These are phyloP conservation scores for Choloepus didactylus DNA, from an alignment of 2,797 vertebrate genomes.

Conservation along the genomic window DNA sequence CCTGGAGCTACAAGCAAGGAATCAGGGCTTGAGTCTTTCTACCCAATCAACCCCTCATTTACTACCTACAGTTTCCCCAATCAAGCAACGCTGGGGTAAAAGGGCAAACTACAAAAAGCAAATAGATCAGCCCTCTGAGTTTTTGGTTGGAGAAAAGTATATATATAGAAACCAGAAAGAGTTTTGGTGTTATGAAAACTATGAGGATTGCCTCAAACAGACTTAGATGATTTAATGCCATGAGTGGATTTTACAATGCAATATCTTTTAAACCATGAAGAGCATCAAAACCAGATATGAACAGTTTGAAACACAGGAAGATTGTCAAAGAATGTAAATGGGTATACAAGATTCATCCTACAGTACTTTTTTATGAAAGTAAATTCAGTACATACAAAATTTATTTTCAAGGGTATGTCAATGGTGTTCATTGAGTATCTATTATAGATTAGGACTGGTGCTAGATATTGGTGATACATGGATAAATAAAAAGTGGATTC, in stretches of 20 bases:
- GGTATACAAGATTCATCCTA: background rate
- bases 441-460: background rate
- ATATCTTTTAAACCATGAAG: background rate
- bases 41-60: slow-evolving; percentile 44
- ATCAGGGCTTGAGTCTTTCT: slow-evolving; percentile 41
- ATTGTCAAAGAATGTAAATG: slow-evolving; percentile 29
- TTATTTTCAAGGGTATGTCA: background rate
- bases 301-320: slow-evolving; percentile 44
- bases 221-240: slow-evolving; percentile 30
- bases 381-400: background rate
- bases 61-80: background rate
- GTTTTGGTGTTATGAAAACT: background rate
- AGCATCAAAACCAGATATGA: slow-evolving; percentile 47
- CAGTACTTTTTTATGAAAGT: background rate
- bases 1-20: slow-evolving; percentile 58
- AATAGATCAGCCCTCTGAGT: slow-evolving; percentile 43
- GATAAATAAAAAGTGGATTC: background rate
- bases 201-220: background rate
- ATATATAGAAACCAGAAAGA: slow-evolving; percentile 52
- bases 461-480: background rate
- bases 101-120: slow-evolving; percentile 54
- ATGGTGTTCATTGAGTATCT: background rate
- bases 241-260: slow-evolving; percentile 58
- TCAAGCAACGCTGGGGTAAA: slow-evolving; percentile 49
- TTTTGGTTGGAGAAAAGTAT: slow-evolving; percentile 53